Evolutionary conservation across 1,140 invertebrate species (phyloP).

Genomic region (Pseudomyrmex gracilis): DNA sequence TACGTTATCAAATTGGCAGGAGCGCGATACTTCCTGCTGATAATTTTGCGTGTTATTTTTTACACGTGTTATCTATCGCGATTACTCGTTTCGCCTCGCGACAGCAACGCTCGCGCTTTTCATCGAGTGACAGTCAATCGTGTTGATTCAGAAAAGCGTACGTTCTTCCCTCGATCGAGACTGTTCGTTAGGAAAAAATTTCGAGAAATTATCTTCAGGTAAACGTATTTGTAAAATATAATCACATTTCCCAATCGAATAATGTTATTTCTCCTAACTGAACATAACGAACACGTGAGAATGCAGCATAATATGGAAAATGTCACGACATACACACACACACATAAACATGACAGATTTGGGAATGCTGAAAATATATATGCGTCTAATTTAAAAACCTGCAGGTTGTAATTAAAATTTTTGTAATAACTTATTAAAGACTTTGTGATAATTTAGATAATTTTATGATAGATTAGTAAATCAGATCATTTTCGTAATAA

Average conservation of each 20-base stretch:
- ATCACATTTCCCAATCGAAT: not conserved
- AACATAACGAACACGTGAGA: no score
- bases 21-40: slow-evolving; percentile 67
- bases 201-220: not conserved
- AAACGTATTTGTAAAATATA: not conserved
- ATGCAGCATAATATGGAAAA: no score
- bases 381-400: no score
- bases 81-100: slow-evolving; percentile 30
- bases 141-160: not conserved
- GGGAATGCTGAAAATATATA: no score
- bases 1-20: slow-evolving; percentile 55
- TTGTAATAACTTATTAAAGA: no score
- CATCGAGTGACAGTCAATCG: slow-evolving; percentile 33
- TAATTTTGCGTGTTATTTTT: slow-evolving; percentile 63
- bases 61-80: slow-evolving; percentile 53
- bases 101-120: not conserved
- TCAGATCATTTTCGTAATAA: no score
- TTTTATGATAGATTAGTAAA: no score
- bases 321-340: no score
- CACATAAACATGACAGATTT: no score
- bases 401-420: no score
- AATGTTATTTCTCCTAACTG: no score
- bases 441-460: no score
- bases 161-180: not conserved
- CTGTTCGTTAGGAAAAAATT: slow-evolving; percentile 13